Conservation (phyloP, 2,888 invertebrate species). For the Endotricha flammealis region DNA sequence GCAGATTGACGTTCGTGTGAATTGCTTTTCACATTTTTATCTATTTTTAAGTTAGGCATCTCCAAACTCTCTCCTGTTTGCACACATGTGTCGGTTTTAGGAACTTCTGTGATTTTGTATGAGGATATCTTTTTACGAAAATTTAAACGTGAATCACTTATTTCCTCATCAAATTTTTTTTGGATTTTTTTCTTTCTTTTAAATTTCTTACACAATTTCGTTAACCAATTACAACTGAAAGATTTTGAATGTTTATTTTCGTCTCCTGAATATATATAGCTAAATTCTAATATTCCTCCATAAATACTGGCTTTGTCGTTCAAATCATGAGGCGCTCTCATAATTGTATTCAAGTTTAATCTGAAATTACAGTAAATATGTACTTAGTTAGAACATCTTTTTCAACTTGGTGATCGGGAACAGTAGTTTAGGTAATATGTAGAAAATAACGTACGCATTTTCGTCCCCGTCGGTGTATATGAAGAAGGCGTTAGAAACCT, state of each 20-base stretch:
- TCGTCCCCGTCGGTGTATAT: slow-evolving; percentile 58
- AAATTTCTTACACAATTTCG: slow-evolving; percentile 19
- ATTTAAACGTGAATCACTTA: slow-evolving; percentile 7
- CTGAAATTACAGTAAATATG: slow-evolving; percentile 33
- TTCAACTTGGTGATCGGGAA: too few species aligned
- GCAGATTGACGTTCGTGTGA: background rate
- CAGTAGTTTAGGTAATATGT: background rate
- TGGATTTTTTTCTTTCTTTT: slow-evolving; percentile 21
- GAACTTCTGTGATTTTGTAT: slow-evolving; percentile 48
- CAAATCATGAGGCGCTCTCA: slow-evolving; percentile 55
- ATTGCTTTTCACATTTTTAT: slow-evolving; percentile 4
- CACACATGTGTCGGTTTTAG: slow-evolving; percentile 39
- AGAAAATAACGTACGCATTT: slow-evolving; percentile 42
- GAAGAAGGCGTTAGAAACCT: slow-evolving; percentile 65
- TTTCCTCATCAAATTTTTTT: slow-evolving; percentile 2
- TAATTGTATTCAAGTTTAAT: slow-evolving; percentile 51
- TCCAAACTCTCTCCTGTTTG: slow-evolving; percentile 59
- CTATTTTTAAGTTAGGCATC: slow-evolving; percentile 20
- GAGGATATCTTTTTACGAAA: slow-evolving; percentile 31
- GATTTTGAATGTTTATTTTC: slow-evolving; percentile 1
- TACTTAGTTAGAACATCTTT: too few species aligned
- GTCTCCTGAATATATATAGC: slow-evolving; percentile 12
- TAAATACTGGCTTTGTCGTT: slow-evolving; percentile 30
- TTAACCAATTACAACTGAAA: slow-evolving; percentile 1
- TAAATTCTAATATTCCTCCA: slow-evolving; percentile 28